Evolutionary conservation across 2,797 vertebrate genomes (phyloP).

Genomic region (Tympanoctomys barrerae): DNA sequence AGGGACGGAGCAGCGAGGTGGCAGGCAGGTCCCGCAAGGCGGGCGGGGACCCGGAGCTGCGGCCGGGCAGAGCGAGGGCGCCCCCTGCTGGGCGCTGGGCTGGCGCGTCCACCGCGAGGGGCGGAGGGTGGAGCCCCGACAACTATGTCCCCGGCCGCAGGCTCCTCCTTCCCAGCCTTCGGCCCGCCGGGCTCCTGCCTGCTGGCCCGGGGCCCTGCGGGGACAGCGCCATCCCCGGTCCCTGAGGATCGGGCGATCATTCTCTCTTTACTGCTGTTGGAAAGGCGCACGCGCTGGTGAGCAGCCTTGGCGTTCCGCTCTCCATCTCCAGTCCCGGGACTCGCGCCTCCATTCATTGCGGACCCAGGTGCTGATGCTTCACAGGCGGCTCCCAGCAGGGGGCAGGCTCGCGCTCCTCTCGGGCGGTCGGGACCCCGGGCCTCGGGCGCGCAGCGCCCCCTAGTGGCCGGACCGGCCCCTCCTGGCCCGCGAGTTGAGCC

Average conservation of each 20-base stretch:
- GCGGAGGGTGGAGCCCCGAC: neutral
- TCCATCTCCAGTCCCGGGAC: neutral
- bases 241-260: neutral
- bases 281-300: neutral
- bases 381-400: neutral
- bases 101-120: neutral
- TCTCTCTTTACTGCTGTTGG: neutral
- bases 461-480: fast-evolving
- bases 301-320: neutral
- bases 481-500: neutral
- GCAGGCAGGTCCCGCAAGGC: too few relatives aligned
- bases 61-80: neutral
- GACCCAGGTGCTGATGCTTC: neutral
- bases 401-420: fast-evolving
- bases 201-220: neutral
- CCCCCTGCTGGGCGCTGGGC: neutral
- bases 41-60: too few relatives aligned
- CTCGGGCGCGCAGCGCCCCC: neutral
- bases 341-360: neutral
- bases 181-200: neutral
- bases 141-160: neutral
- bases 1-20: too few relatives aligned
- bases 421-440: fast-evolving
- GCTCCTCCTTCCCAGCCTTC: neutral
- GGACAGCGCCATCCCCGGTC: neutral